phyloP scores from a whole-genome alignment of 1,140 invertebrate genomes.

The Araneus ventricosus region DNA sequence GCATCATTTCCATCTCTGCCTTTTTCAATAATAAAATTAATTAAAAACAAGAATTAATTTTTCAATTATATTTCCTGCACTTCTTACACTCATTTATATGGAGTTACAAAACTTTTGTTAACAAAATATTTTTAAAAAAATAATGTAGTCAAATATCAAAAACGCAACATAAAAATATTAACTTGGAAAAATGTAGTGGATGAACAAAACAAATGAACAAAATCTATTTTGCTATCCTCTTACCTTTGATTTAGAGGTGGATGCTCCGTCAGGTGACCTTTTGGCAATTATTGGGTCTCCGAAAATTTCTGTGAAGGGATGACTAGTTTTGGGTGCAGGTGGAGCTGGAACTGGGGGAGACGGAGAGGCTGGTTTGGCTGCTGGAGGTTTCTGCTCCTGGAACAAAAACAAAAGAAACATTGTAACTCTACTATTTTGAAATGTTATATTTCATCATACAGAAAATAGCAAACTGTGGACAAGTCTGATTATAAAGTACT shows the following conservation, averaged over 20 bases:
- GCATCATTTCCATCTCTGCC: no score
- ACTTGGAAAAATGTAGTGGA: background rate
- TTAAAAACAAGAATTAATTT: no score
- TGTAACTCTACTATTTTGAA: background rate
- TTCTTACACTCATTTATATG: no score
- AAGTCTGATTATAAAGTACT: no score
- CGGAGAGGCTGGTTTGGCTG: constrained; percentile 2
- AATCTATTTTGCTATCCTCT: background rate
- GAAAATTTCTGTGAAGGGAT: constrained; percentile 88
- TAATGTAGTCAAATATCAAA: no score
- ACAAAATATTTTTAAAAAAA: no score
- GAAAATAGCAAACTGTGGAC: no score
- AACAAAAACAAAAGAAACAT: background rate
- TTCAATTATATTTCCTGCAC: no score
- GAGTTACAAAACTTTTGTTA: no score
- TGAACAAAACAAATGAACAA: background rate
- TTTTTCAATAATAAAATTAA: no score
- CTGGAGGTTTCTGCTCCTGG: constrained; percentile 52
- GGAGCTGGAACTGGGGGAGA: background rate
- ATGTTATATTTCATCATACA: no score
- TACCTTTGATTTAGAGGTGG: constrained; percentile 80
- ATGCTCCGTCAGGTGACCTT: constrained; percentile 82
- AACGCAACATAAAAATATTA: background rate
- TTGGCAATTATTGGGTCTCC: constrained; percentile 88
- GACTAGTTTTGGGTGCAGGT: constrained; percentile 80